Percentiles rank a stretch among this genome's conserved stretches.
Conservation (phyloP, 2,888 invertebrate genomes). For the Tetranychus truncatus region DNA sequence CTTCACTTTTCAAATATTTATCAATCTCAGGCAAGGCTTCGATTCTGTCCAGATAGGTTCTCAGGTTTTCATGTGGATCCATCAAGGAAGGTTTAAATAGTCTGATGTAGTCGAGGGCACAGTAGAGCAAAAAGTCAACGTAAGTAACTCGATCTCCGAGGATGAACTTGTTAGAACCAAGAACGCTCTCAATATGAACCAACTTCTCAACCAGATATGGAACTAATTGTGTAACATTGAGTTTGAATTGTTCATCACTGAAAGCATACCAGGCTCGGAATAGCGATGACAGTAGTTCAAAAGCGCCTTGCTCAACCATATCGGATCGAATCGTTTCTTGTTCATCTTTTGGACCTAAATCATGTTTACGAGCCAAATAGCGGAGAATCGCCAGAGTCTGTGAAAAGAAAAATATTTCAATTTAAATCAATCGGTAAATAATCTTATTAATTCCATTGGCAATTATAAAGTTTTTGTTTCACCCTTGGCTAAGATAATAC, state of each 20-base stretch:
- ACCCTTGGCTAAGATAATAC: too few species aligned
- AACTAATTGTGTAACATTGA: neutral
- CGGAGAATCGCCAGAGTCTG: slow-evolving; percentile 32
- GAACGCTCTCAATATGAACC: neutral
- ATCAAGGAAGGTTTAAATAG: neutral
- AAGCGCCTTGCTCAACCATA: slow-evolving; percentile 32
- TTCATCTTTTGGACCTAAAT: slow-evolving; percentile 33
- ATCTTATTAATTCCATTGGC: too few species aligned
- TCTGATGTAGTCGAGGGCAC: neutral
- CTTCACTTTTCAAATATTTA: neutral
- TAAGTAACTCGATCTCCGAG: slow-evolving; percentile 10
- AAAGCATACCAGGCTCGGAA: slow-evolving; percentile 31
- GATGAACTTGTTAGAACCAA: slow-evolving; percentile 6
- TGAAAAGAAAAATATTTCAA: neutral
- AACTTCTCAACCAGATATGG: neutral
- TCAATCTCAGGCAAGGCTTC: slow-evolving; percentile 9
- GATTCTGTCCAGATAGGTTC: neutral
- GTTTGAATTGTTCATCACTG: neutral
- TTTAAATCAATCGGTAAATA: neutral
- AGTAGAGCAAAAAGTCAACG: slow-evolving; percentile 12
- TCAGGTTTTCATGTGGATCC: neutral
- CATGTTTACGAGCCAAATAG: slow-evolving; percentile 34
- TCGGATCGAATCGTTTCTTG: slow-evolving; percentile 33
- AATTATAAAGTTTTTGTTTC: too few species aligned
- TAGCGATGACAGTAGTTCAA: slow-evolving; percentile 34